Evolutionary conservation across 2,113 vertebrate species (phyloP).

Genomic region (Malaclemys terrapin): DNA sequence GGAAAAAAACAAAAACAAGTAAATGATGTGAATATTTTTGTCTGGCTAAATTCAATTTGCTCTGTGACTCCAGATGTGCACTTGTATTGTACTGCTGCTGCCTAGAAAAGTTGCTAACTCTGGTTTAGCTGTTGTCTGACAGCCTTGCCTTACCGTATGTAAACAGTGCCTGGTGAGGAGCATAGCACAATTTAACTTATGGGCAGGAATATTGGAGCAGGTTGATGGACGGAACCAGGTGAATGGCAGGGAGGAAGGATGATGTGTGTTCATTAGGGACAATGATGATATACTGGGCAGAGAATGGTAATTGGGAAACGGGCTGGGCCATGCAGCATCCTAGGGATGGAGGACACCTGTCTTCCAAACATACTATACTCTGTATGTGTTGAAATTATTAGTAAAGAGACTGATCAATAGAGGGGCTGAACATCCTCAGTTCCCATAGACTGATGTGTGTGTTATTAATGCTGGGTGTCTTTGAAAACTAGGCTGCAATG

Average conservation of each 20-base stretch:
- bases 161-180: neutral
- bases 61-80: neutral
- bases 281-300: neutral
- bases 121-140: neutral
- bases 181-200: neutral
- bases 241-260: neutral
- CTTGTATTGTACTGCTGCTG: neutral
- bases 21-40: neutral
- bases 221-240: neutral
- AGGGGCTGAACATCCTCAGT: neutral
- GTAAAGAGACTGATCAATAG: neutral
- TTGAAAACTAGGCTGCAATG: neutral
- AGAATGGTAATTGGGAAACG: neutral
- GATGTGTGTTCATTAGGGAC: neutral
- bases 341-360: neutral
- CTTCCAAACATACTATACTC: neutral
- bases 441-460: neutral
- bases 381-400: neutral
- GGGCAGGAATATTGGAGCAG: neutral
- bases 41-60: accelerated
- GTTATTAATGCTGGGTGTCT: neutral
- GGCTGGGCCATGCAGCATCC: neutral
- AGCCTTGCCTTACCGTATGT: neutral
- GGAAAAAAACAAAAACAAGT: neutral
- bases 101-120: neutral